Conservation (phyloP, 1,140 invertebrate species). For the Diachasma alloeum region DNA sequence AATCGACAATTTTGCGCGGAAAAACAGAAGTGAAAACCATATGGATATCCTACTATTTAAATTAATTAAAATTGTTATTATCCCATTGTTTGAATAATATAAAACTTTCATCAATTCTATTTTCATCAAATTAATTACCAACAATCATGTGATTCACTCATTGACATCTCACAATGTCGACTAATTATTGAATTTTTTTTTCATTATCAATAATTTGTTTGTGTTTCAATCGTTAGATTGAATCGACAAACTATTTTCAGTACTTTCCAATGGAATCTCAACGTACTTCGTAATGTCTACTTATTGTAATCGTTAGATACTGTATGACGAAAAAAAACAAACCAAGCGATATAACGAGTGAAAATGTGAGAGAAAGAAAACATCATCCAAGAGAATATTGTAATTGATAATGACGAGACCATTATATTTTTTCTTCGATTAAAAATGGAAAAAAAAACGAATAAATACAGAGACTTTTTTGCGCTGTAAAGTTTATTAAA, state of each 20-base stretch:
- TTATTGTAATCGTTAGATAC: slow-evolving; percentile 42
- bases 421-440: slow-evolving; percentile 38
- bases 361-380: neutral
- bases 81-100: neutral
- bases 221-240: neutral
- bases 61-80: neutral
- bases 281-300: slow-evolving; percentile 41
- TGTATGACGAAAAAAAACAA: slow-evolving; percentile 35
- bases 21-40: neutral
- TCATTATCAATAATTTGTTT: neutral
- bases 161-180: too few species aligned
- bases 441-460: slow-evolving; percentile 36
- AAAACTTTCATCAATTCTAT: neutral
- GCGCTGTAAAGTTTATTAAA: slow-evolving; percentile 52
- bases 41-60: neutral
- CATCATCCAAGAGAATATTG: neutral
- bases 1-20: neutral
- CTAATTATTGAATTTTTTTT: neutral
- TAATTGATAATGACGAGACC: slow-evolving; percentile 1
- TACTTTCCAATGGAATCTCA: slow-evolving; percentile 44
- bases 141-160: neutral
- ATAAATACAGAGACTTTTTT: slow-evolving; percentile 36
- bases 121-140: neutral
- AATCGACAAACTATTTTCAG: slow-evolving; percentile 34
- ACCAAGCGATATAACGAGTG: slow-evolving; percentile 21